Evolutionary conservation across 2,797 vertebrate genomes (phyloP).

Genomic region (Perodicticus potto): DNA sequence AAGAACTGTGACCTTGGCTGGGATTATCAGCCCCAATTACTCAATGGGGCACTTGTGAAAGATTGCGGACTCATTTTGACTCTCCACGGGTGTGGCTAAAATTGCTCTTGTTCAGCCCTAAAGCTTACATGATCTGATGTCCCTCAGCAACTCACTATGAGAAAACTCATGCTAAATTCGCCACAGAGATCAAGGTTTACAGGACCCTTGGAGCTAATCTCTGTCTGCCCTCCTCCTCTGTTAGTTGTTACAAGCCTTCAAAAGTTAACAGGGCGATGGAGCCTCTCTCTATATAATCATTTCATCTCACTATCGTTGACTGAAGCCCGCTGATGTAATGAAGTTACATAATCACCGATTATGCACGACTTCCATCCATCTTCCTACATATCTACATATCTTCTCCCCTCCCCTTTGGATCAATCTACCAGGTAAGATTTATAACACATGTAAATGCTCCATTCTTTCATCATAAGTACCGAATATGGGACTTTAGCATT

Average conservation of each 20-base stretch:
- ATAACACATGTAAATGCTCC: constrained; percentile 81
- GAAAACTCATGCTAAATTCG: constrained; percentile 76
- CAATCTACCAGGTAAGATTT: constrained; percentile 87
- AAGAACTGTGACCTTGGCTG: constrained; percentile 87
- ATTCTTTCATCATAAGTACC: constrained; percentile 78
- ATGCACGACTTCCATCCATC: constrained; percentile 89
- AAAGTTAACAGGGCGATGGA: constrained; percentile 88
- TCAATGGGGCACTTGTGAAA: constrained; percentile 85
- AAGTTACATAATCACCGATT: constrained; percentile 90
- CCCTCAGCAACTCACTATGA: constrained; percentile 84
- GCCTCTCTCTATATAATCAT: constrained; percentile 72
- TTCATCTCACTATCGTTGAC: constrained; percentile 85
- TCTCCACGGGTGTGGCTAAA: constrained; percentile 83
- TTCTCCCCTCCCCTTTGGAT: constrained; percentile 87
- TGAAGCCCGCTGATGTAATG: constrained; percentile 89
- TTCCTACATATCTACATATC: constrained; percentile 89
- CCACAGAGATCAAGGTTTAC: constrained; percentile 83
- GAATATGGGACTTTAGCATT: constrained; percentile 88
- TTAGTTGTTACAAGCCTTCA: constrained; percentile 77
- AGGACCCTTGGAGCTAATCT: constrained; percentile 81
- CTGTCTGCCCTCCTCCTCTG: constrained; percentile 69
- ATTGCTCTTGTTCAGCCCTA: constrained; percentile 73
- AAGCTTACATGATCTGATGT: constrained; percentile 78
- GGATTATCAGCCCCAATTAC: constrained; percentile 74
- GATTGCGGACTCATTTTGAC: constrained; percentile 78